A percentile compares a stretch with the other conserved stretches of the same genome.
Evolutionary conservation across 2,113 vertebrate species (phyloP).

Genomic region (Eulacestoma nigropectus): DNA sequence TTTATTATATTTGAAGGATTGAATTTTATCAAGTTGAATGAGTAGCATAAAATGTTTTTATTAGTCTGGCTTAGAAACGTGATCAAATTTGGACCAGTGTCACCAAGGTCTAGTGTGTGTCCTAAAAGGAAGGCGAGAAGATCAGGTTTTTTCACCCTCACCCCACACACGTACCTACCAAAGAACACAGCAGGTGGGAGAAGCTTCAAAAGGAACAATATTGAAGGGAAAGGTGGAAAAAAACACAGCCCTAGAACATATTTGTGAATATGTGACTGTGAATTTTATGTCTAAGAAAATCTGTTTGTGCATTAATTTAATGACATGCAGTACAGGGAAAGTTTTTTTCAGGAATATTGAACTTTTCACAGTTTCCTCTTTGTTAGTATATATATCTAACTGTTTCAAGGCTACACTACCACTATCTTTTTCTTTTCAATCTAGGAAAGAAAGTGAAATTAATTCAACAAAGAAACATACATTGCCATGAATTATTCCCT

Average conservation of each 20-base stretch:
- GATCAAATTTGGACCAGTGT: neutral
- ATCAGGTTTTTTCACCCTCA: neutral
- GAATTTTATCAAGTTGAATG: neutral
- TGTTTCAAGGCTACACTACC: neutral
- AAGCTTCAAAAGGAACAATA: neutral
- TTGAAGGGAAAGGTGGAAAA: neutral
- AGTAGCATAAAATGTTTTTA: neutral
- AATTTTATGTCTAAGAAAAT: neutral
- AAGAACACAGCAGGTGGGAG: neutral
- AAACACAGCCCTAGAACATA: neutral
- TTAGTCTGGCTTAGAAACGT: neutral
- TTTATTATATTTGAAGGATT: neutral
- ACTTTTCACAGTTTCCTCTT: neutral
- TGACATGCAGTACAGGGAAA: neutral
- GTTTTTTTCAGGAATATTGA: neutral
- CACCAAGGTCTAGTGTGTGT: neutral
- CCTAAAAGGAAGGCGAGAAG: neutral
- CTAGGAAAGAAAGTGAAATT: neutral
- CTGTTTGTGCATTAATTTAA: neutral
- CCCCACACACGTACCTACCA: neutral
- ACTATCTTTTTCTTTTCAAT: neutral
- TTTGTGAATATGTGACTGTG: neutral
- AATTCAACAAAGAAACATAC: neutral
- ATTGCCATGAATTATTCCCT: neutral
- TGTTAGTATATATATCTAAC: neutral